Evolutionary conservation across 2,113 vertebrate genomes (phyloP).

Genomic region (Cavia porcellus): DNA sequence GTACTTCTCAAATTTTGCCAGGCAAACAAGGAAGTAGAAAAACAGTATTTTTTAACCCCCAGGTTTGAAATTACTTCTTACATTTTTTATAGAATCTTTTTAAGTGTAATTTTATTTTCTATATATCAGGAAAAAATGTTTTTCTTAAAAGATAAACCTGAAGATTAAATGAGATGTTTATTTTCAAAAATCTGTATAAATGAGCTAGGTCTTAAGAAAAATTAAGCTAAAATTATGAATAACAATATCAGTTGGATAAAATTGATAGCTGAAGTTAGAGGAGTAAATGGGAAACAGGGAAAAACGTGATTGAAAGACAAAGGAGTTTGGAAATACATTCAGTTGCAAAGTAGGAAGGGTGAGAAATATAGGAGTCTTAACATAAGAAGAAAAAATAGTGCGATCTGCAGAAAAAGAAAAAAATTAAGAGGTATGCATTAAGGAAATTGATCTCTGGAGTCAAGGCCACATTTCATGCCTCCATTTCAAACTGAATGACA

Average conservation of each 20-base stretch:
- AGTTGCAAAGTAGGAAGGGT: neutral
- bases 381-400: neutral
- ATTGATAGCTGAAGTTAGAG: neutral
- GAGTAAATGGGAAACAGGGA: neutral
- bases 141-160: neutral
- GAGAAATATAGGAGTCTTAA: neutral
- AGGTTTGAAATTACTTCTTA: neutral
- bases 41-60: neutral
- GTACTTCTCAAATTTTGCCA: neutral
- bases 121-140: neutral
- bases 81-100: neutral
- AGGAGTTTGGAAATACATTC: neutral
- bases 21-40: neutral
- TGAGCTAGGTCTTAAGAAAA: neutral
- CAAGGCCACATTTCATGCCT: neutral
- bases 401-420: neutral
- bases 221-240: slow-evolving; percentile 3
- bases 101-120: neutral
- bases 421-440: neutral
- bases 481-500: neutral
- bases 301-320: neutral
- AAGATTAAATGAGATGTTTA: neutral
- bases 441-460: neutral
- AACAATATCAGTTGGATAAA: neutral
- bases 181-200: neutral